These are phyloP conservation scores for Pipistrellus pygmaeus DNA, from an alignment of 2,797 vertebrate genomes.

Conservation along the genomic window DNA sequence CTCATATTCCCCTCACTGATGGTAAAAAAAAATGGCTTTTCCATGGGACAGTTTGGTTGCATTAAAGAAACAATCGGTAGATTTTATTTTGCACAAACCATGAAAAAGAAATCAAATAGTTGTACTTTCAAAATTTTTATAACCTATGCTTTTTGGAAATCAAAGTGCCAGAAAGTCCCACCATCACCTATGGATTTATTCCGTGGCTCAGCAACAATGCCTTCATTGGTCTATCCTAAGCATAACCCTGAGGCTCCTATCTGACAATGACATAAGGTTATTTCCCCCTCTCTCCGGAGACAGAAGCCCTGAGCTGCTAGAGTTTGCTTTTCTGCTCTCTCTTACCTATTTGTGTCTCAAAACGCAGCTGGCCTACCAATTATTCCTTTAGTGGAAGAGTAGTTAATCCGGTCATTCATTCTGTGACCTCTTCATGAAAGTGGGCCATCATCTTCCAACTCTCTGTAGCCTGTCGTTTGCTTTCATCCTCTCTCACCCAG, in stretches of 20 bases:
- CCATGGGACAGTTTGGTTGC: not conserved
- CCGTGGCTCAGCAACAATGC: not conserved
- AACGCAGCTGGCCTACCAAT: not conserved
- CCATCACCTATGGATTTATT: not conserved
- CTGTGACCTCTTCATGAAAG: not conserved
- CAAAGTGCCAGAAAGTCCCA: not conserved
- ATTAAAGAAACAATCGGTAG: not conserved
- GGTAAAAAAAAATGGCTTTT: not conserved
- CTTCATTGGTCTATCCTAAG: not conserved
- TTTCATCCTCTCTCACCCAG: not conserved
- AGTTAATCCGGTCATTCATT: not conserved
- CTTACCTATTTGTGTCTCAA: not conserved
- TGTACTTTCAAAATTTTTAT: not conserved
- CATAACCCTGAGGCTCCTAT: not conserved
- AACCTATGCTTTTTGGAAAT: not conserved
- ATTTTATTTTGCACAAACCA: constrained; percentile 1
- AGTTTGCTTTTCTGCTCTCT: not conserved
- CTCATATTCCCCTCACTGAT: not conserved
- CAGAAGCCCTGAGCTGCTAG: not conserved
- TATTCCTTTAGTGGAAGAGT: not conserved
- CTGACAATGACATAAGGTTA: not conserved
- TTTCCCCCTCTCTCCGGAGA: not conserved
- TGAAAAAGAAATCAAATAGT: not conserved
- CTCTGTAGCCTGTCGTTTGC: not conserved
- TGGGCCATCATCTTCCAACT: not conserved